These are phyloP conservation scores for Salticus scenicus DNA, from an alignment of 2,888 invertebrate species.

Conservation along the genomic window DNA sequence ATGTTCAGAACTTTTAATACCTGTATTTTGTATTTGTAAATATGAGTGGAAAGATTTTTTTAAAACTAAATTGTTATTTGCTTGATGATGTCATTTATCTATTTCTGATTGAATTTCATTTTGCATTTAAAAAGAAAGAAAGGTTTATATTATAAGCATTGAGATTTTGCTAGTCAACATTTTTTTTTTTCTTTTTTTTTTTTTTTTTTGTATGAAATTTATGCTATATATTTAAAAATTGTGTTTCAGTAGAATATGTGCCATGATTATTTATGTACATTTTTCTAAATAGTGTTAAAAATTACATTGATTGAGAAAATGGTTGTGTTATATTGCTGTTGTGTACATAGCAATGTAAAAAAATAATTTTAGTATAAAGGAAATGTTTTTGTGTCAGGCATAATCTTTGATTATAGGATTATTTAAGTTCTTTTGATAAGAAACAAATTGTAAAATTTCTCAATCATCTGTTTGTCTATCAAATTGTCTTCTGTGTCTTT, in stretches of 20 bases:
- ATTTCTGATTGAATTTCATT: neutral
- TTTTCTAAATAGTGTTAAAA: neutral
- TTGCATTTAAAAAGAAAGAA: neutral
- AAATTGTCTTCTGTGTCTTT: too few species aligned
- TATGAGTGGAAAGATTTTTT: conserved; percentile 6
- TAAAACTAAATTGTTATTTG: neutral
- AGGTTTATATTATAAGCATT: conserved; percentile 1
- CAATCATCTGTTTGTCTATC: too few species aligned
- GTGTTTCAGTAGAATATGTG: neutral
- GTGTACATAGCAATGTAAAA: neutral
- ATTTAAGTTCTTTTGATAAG: neutral
- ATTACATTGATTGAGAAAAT: neutral
- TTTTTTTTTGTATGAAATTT: neutral
- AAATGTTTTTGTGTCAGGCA: too few species aligned
- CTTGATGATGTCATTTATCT: neutral
- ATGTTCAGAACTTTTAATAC: conserved; percentile 11
- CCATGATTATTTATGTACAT: neutral
- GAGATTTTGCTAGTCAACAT: neutral
- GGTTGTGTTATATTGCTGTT: neutral
- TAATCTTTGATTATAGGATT: too few species aligned
- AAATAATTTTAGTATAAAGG: neutral
- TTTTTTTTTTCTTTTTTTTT: too few species aligned
- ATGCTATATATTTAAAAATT: neutral
- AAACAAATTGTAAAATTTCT: too few species aligned
- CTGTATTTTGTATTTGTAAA: neutral